Conservation (phyloP, 64 coral and sea anemone genomes). For the Platygyra sinensis region DNA sequence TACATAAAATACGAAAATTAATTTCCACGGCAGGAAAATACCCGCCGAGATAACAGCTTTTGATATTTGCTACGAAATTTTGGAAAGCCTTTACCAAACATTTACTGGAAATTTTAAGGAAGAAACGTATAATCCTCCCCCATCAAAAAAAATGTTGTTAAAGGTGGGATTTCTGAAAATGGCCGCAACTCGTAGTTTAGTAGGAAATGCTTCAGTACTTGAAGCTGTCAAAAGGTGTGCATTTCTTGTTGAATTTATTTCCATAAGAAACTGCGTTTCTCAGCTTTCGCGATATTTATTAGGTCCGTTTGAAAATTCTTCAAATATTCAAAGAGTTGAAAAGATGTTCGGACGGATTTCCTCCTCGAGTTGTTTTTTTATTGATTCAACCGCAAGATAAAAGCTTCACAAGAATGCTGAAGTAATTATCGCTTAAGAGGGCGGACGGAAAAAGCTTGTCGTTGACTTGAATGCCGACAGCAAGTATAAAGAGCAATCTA, state of each 20-base stretch:
- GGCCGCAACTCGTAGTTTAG: not conserved
- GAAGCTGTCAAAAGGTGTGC: not conserved
- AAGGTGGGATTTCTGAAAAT: not conserved
- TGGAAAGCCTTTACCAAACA: not conserved
- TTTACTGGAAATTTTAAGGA: not conserved
- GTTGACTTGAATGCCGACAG: constrained; percentile 50
- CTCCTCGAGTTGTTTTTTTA: not conserved
- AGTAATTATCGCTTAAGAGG: constrained; percentile 31
- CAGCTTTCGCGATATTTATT: not conserved
- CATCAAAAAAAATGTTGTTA: too few relatives aligned
- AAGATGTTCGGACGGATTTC: not conserved
- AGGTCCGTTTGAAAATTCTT: not conserved
- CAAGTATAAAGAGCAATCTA: not conserved
- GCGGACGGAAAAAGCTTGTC: constrained; percentile 21
- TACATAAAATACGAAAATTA: not conserved
- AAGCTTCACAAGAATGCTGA: constrained; percentile 31
- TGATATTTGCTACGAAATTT: not conserved
- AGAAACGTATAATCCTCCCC: not conserved
- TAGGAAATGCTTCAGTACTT: not conserved
- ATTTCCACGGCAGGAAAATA: not conserved
- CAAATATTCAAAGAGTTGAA: not conserved
- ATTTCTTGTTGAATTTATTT: not conserved
- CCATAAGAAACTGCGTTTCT: not conserved
- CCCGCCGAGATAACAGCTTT: not conserved
- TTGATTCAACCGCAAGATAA: constrained; percentile 16